Evolutionary conservation across 2,888 invertebrate genomes (phyloP), one percentile per base, ranked within the genome.

Genomic region (Dynastes hyllus): DNA sequence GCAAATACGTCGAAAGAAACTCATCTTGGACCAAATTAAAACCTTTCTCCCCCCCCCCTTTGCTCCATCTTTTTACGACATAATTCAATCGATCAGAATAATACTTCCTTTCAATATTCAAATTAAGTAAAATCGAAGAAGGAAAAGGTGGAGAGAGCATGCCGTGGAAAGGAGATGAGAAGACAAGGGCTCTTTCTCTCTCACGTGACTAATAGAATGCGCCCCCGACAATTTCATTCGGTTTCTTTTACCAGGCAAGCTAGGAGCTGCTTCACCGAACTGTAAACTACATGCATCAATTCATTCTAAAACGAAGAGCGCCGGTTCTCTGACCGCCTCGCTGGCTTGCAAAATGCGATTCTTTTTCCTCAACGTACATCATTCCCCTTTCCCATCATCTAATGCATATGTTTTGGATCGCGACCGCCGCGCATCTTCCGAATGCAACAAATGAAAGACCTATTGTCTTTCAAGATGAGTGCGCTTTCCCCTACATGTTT

Each of bases 271-370:
- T 73, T 58, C 73, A 58, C 22, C 37, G 73, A 73, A 58, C 73
- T 73, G 73, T 73, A 73, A 58, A 73, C 58, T 73, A 73, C 37
- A 73, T 73, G 58, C 73, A 73, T 58, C 73, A 58, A 73, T 73
- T 27, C 73, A 73, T 58, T 73, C 27, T 22, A 45, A 58, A 58
- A 53, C 37, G 67, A 9, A 69, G 29, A 58, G 45, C 73, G 37
- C 40, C 16, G 40, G 32, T 40, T 61, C 45, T 16, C 40, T 73
- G 58, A 51, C 22, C 22, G 55, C 22, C 55, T 58, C 37, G 22
- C n/a, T 22, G 55, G 55, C n/a, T n/a, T 40, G 66, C 45, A 16
- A 16, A 37, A 67, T 9, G 37, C 13, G 32, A 63, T 63, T 32
- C 63, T 29, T 63, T 69, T 27, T 69, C 29, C 16, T 66, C 6